These are phyloP conservation scores for Cosmorhoe ocellata DNA, from an alignment of 2,888 invertebrate genomes.

Conservation along the genomic window DNA sequence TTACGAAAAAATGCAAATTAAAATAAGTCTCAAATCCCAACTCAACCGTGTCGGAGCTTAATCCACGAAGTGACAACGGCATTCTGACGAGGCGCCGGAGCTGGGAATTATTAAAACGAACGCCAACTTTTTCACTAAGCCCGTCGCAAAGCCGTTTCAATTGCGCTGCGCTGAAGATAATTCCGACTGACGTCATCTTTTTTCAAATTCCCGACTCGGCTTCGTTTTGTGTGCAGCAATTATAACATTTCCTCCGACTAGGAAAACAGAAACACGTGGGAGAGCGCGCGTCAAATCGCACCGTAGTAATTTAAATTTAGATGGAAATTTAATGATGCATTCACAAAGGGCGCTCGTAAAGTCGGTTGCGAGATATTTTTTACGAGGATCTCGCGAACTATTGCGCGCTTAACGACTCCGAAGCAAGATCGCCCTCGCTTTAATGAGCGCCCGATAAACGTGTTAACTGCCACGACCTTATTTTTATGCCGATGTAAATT, in stretches of 20 bases:
- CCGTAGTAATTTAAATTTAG: conserved; percentile 82
- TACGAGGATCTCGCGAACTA: conserved; percentile 83
- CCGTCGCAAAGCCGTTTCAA: conserved; percentile 83
- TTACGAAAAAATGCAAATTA: conserved; percentile 77
- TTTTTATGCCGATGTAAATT: conserved; percentile 81
- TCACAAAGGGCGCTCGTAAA: conserved; percentile 82
- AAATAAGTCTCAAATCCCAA: conserved; percentile 81
- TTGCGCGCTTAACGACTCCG: conserved; percentile 83
- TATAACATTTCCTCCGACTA: conserved; percentile 81
- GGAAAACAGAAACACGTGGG: conserved; percentile 82
- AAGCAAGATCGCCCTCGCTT: conserved; percentile 81
- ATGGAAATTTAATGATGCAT: conserved; percentile 83
- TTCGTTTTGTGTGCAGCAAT: conserved; percentile 80
- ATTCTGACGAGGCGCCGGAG: conserved; percentile 83
- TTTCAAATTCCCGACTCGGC: conserved; percentile 79
- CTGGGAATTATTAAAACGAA: conserved; percentile 83
- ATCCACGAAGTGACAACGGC: conserved; percentile 83
- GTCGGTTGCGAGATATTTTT: conserved; percentile 82
- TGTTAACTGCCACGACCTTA: conserved; percentile 81
- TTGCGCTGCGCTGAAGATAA: conserved; percentile 83
- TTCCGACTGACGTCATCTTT: conserved; percentile 82
- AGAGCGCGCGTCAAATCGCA: conserved; percentile 73
- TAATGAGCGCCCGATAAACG: conserved; percentile 83
- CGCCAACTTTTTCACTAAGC: conserved; percentile 83
- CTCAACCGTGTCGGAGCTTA: conserved; percentile 81